Evolutionary conservation across 1,140 invertebrate genomes (phyloP).

Genomic region (Eubasilissa regina): DNA sequence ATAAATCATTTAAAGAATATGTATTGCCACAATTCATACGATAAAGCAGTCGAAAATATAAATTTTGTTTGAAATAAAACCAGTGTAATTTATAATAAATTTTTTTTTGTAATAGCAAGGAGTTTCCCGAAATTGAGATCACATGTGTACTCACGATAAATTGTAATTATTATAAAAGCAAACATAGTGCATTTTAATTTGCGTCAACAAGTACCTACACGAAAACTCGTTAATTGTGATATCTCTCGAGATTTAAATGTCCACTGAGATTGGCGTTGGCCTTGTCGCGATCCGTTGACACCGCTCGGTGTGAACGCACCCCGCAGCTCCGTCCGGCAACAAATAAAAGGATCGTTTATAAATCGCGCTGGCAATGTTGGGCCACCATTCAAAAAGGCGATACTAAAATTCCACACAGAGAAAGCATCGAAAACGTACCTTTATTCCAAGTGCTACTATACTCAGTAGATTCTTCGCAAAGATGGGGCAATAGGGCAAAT

Average conservation of each 20-base stretch:
- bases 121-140: no score
- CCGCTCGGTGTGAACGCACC: constrained; percentile 39
- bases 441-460: neutral
- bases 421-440: neutral
- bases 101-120: no score
- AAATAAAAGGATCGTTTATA: neutral
- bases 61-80: no score
- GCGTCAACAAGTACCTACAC: no score
- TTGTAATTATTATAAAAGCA: no score
- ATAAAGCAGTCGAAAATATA: no score
- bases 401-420: neutral
- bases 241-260: neutral
- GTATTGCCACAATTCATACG: no score
- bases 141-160: no score
- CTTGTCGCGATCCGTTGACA: constrained; percentile 44
- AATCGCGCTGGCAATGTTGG: neutral
- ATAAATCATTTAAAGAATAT: no score
- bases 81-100: no score
- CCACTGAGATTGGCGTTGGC: constrained; percentile 13
- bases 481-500: constrained; percentile 32
- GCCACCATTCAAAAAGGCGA: neutral
- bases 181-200: no score
- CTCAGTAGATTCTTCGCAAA: neutral
- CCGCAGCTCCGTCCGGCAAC: neutral
- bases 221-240: no score